Evolutionary conservation across 2,888 invertebrate species (phyloP).

Genomic region (Operophtera brumata): DNA sequence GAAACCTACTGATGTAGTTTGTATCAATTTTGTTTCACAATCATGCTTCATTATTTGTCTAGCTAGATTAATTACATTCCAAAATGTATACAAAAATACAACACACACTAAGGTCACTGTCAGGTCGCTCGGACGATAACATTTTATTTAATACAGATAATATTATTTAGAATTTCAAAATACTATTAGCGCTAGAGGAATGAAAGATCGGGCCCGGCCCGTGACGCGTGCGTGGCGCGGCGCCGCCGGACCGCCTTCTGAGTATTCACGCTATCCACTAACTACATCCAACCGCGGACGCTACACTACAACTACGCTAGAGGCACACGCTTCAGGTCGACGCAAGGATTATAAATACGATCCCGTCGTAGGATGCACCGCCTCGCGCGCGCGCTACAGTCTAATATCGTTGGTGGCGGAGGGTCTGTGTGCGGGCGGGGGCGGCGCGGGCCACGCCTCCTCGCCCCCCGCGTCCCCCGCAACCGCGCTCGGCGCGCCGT

Average conservation of each 20-base stretch:
- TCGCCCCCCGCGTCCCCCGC: slow-evolving; percentile 31
- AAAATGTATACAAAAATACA: slow-evolving; percentile 54
- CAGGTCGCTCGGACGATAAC: slow-evolving; percentile 51
- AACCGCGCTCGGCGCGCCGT: slow-evolving; percentile 60
- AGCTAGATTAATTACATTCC: slow-evolving; percentile 38
- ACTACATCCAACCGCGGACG: slow-evolving; percentile 41
- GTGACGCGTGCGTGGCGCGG: slow-evolving; percentile 48
- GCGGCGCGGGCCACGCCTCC: slow-evolving; percentile 38
- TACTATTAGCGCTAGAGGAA: slow-evolving; percentile 71
- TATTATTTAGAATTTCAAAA: slow-evolving; percentile 56
- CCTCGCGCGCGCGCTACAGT: slow-evolving; percentile 46
- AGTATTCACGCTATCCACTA: slow-evolving; percentile 67
- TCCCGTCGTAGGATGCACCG: slow-evolving; percentile 40
- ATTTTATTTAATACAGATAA: slow-evolving; percentile 36
- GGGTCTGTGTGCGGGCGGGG: slow-evolving; percentile 33
- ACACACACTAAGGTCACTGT: slow-evolving; percentile 51
- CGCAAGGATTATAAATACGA: slow-evolving; percentile 65
- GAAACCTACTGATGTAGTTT: slow-evolving; percentile 15
- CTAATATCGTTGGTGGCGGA: slow-evolving; percentile 62
- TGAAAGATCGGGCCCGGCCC: slow-evolving; percentile 57
- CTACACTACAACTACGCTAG: slow-evolving; percentile 47
- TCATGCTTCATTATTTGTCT: slow-evolving; percentile 27
- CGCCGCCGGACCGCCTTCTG: slow-evolving; percentile 72
- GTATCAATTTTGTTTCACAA: slow-evolving; percentile 18
- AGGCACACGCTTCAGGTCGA: slow-evolving; percentile 69